Percentiles rank a stretch among this genome's conserved stretches.
Evolutionary conservation across 2,797 vertebrate genomes (phyloP).

Genomic region (Sus cebifrons): DNA sequence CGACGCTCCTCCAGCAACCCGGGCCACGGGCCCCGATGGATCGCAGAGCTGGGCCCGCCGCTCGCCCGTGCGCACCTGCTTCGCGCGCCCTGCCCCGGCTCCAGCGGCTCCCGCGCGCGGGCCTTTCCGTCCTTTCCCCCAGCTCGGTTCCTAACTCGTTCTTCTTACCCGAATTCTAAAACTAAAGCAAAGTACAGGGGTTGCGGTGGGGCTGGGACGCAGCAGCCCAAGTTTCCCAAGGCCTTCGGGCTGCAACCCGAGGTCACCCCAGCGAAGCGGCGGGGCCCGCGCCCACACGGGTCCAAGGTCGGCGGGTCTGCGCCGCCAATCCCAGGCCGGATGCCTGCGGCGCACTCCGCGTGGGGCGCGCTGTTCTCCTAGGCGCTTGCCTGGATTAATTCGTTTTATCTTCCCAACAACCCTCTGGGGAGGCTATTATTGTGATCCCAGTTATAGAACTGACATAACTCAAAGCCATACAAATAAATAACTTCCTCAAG

Average conservation of each 20-base stretch:
- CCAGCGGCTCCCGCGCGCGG: rapidly evolving
- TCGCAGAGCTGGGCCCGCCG: no score
- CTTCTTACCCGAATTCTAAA: not conserved
- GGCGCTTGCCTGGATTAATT: not conserved
- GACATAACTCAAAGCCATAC: not conserved
- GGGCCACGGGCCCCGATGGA: not conserved
- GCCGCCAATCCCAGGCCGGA: rapidly evolving
- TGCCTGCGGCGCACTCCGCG: rapidly evolving
- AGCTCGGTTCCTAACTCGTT: rapidly evolving
- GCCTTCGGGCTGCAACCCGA: not conserved
- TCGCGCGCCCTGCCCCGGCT: rapidly evolving
- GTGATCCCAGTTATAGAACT: not conserved
- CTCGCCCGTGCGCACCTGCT: constrained; percentile 8
- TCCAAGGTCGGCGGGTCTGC: not conserved
- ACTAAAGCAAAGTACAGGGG: not conserved
- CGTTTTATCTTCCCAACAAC: not conserved
- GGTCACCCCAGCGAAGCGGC: rapidly evolving
- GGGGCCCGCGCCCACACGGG: no score
- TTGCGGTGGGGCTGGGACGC: not conserved
- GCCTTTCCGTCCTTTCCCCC: not conserved
- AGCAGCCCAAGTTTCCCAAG: not conserved
- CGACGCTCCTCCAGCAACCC: not conserved
- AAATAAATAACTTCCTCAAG: not conserved
- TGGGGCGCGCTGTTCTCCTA: rapidly evolving
- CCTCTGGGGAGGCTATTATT: no score